Conservation (phyloP, 2,113 vertebrate genomes). For the Scomber colias region DNA sequence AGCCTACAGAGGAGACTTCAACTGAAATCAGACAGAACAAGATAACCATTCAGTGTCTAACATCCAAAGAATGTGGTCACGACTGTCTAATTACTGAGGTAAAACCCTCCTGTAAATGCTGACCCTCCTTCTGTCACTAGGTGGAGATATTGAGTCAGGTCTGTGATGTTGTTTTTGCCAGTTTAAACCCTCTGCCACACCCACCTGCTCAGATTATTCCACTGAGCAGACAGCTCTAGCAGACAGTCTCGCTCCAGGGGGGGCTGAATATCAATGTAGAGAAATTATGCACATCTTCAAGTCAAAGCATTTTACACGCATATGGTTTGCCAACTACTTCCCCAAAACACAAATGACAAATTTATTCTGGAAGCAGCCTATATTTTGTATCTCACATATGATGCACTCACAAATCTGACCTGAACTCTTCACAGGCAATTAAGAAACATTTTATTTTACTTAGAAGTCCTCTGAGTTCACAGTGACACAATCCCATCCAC, state of each 20-base stretch:
- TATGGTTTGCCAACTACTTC: slow-evolving; percentile 11
- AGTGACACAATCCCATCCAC: slow-evolving; percentile 36
- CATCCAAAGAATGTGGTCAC: background rate
- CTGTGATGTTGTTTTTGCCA: slow-evolving; percentile 15
- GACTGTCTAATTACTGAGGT: background rate
- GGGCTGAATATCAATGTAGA: slow-evolving; percentile 35
- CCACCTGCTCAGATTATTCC: slow-evolving; percentile 64
- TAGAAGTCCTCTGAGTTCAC: slow-evolving; percentile 39
- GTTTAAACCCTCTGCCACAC: slow-evolving; percentile 64
- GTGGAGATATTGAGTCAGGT: slow-evolving; percentile 58
- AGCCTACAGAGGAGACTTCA: too few relatives aligned
- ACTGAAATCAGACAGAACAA: too few relatives aligned
- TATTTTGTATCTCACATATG: background rate
- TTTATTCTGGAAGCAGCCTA: slow-evolving; percentile 1
- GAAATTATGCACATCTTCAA: slow-evolving; percentile 50
- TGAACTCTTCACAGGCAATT: background rate
- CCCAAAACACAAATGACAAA: slow-evolving; percentile 8
- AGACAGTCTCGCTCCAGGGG: slow-evolving; percentile 57
- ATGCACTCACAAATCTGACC: slow-evolving; percentile 18
- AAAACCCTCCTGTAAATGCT: background rate
- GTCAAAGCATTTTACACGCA: slow-evolving; percentile 33
- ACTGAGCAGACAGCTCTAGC: slow-evolving; percentile 61
- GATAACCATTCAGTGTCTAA: too few relatives aligned
- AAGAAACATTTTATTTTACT: background rate
- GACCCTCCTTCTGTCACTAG: slow-evolving; percentile 38